Evolutionary conservation across 2,797 vertebrate species (phyloP), one percentile per base, ranked within the genome.

Genomic region (Gymnothorax reevesii): DNA sequence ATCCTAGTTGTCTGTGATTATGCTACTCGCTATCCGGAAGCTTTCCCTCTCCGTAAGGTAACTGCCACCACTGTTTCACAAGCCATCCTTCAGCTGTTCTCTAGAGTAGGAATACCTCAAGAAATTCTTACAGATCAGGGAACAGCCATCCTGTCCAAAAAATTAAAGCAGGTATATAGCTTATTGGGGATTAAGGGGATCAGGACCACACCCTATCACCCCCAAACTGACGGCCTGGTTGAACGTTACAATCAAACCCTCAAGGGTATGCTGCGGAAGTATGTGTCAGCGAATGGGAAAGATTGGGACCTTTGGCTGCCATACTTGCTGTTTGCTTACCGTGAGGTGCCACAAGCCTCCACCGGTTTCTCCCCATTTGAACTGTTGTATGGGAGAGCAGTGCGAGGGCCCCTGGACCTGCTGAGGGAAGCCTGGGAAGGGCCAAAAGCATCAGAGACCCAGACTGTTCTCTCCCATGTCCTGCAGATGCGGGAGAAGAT

Each of bases 281-380:
- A 60, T 83, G 82, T 87, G 1, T 54, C 79, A 2, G 57, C 22
- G 1, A 84, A 27, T 79, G 55, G 82, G 0, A 84, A 60, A 49
- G 83, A 87, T 9, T 87, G 82, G 83, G 66, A 87, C 55, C 15
- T 15, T 17, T 84, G 73, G 83, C 69, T 87, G 71, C 86, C 86
- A 3, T 87, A 83, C 22, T 20, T 84, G 8, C 66, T 87, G 2
- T 84, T 87, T 49, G 82, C 82, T 0, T 87, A 62, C 17, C 55
- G 54, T 82, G 80, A 87, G 82, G 62, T 83, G 6, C 80, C 77
- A 6, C 59, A 82, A 49, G 77, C 75, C 9, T 86, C 59, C 13
- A 86, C 85, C 7, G 77, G 77, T 9, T 86, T 66, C 77, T 86
- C 42, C 0, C 77, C 85, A 3, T 86, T 86, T 55, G 59, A 86